phyloP scores from a whole-genome alignment of 2,797 vertebrate genomes.

The Pangasius larnaudii region DNA sequence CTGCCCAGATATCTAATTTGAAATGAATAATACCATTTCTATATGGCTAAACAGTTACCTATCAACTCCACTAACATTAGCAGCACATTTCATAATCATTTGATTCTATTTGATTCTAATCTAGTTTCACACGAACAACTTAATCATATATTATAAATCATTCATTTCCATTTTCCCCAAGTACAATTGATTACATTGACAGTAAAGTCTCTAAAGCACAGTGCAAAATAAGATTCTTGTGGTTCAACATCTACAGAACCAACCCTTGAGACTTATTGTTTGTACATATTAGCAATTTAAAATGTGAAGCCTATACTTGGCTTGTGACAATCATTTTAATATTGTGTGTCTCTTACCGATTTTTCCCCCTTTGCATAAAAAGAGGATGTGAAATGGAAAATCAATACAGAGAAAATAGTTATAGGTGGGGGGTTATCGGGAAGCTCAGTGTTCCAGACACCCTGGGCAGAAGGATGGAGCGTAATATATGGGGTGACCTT shows the following conservation, averaged over 20 bases:
- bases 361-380: slow-evolving; percentile 71
- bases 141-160: slow-evolving; percentile 55
- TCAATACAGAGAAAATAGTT: slow-evolving; percentile 80
- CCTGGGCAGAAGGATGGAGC: slow-evolving; percentile 91
- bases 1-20: slow-evolving; percentile 55
- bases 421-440: slow-evolving; percentile 87
- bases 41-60: slow-evolving; percentile 8
- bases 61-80: slow-evolving; percentile 39
- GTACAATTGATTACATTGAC: slow-evolving; percentile 54
- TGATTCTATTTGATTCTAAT: slow-evolving; percentile 43
- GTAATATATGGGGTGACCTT: slow-evolving; percentile 99
- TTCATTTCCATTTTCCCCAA: slow-evolving; percentile 50
- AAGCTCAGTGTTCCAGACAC: slow-evolving; percentile 88
- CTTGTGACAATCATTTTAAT: slow-evolving; percentile 75
- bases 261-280: slow-evolving; percentile 58
- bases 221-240: slow-evolving; percentile 48
- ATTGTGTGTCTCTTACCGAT: slow-evolving; percentile 64
- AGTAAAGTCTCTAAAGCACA: slow-evolving; percentile 55
- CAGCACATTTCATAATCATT: slow-evolving; percentile 37
- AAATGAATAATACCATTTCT: not conserved
- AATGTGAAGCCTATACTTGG: slow-evolving; percentile 66
- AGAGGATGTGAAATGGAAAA: slow-evolving; percentile 61
- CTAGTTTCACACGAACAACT: slow-evolving; percentile 30
- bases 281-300: slow-evolving; percentile 64
- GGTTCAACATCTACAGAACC: slow-evolving; percentile 38